Conservation (phyloP, 2,797 vertebrate species). For the Poeciliopsis paucimaculata region DNA sequence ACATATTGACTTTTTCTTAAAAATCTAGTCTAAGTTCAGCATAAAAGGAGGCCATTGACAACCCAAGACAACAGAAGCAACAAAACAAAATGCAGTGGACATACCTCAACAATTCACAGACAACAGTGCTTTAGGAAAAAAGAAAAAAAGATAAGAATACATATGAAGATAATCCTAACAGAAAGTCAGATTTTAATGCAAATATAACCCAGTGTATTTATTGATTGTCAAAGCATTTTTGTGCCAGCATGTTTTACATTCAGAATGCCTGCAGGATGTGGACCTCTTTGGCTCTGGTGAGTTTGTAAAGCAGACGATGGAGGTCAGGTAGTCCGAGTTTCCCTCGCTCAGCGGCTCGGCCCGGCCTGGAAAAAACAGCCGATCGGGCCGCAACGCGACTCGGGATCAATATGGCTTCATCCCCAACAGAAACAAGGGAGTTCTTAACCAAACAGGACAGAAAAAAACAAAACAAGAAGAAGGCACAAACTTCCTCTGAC, state of each 20-base stretch:
- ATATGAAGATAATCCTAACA: conserved; percentile 45
- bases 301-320: conserved; percentile 58
- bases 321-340: conserved; percentile 67
- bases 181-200: conserved; percentile 47
- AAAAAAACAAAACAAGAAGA: conserved; percentile 47
- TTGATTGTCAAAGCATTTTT: conserved; percentile 63
- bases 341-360: conserved; percentile 58
- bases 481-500: conserved; percentile 51
- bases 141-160: conserved; percentile 17
- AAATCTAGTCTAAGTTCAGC: conserved; percentile 78
- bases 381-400: conserved; percentile 72
- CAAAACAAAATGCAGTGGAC: conserved; percentile 64
- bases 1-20: conserved; percentile 74
- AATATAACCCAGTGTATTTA: conserved; percentile 70
- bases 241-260: conserved; percentile 65
- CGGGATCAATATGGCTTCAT: conserved; percentile 74
- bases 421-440: conserved; percentile 46
- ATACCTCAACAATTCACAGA: conserved; percentile 69
- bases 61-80: conserved; percentile 65
- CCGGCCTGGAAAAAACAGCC: conserved; percentile 56
- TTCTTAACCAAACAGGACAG: conserved; percentile 67
- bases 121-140: conserved; percentile 48
- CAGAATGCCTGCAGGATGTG: conserved; percentile 67
- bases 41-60: conserved; percentile 61
- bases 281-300: conserved; percentile 50